These are phyloP conservation scores for Mycetomoellerius zeteki DNA, from an alignment of 1,140 invertebrate genomes.

Conservation along the genomic window DNA sequence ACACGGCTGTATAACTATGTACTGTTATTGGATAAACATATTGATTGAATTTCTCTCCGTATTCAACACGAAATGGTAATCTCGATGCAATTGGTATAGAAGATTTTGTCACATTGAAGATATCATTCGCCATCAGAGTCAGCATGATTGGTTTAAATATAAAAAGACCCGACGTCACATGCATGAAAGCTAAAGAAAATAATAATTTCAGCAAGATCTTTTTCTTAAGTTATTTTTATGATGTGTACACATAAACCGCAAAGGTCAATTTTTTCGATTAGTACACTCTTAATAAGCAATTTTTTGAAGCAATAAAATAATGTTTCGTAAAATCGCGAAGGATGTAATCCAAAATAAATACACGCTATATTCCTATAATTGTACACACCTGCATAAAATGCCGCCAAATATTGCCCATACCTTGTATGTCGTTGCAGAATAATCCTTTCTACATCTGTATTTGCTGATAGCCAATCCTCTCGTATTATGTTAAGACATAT, in stretches of 20 bases:
- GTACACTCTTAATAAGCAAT: background rate
- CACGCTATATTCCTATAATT: background rate
- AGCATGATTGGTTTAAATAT: slow-evolving; percentile 3
- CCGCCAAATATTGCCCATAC: background rate
- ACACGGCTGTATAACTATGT: background rate
- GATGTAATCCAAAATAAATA: too few species aligned
- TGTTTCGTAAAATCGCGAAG: background rate
- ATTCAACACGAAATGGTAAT: slow-evolving; percentile 8
- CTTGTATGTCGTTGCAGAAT: background rate
- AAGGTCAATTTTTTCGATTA: background rate
- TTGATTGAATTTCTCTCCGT: background rate
- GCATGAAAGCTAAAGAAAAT: background rate
- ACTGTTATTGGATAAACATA: slow-evolving; percentile 11
- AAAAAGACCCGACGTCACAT: background rate
- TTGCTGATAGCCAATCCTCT: slow-evolving; percentile 8
- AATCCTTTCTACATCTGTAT: background rate
- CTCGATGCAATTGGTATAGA: background rate
- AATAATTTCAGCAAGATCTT: background rate
- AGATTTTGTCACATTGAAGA: slow-evolving; percentile 7
- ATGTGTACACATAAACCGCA: background rate
- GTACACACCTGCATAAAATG: slow-evolving; percentile 13
- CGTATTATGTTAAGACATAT: background rate
- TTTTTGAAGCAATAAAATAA: too few species aligned
- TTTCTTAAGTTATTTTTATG: background rate
- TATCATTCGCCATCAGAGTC: background rate